Evolutionary conservation across 2,888 invertebrate genomes (phyloP).

Genomic region (Lamellibrachia satsuma): DNA sequence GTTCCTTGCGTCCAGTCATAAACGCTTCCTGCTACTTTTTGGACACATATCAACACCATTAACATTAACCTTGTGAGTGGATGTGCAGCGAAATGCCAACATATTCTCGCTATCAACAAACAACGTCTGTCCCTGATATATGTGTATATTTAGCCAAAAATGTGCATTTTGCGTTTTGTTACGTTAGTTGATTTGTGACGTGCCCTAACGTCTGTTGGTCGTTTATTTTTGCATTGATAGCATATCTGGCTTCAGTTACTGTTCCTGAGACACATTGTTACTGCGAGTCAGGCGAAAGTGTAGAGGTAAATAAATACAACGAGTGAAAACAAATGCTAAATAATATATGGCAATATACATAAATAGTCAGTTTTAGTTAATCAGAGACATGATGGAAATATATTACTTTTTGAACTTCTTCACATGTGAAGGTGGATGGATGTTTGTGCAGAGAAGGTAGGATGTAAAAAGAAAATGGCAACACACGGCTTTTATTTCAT

Average conservation of each 20-base stretch:
- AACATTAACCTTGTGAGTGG: background rate
- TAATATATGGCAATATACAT: too few relatives aligned
- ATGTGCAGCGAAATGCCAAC: background rate
- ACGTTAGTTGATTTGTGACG: background rate
- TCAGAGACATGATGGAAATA: too few relatives aligned
- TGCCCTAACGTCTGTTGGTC: background rate
- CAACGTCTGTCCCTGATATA: background rate
- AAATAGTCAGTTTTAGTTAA: too few relatives aligned
- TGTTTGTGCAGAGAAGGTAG: background rate
- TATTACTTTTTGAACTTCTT: too few relatives aligned
- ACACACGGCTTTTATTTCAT: background rate
- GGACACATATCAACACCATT: background rate
- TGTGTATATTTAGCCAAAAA: background rate
- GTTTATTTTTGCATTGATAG: background rate
- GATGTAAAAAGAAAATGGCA: background rate
- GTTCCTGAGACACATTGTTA: background rate
- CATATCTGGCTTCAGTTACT: background rate
- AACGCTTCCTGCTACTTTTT: background rate
- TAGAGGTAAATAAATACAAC: too few relatives aligned
- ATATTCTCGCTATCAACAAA: background rate
- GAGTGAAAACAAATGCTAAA: too few relatives aligned
- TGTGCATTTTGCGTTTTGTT: background rate
- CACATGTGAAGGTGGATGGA: background rate
- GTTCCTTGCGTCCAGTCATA: background rate
- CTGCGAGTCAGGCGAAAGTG: background rate